phyloP scores from a whole-genome alignment of 2,113 vertebrate species.

The Nothoprocta pentlandii region DNA sequence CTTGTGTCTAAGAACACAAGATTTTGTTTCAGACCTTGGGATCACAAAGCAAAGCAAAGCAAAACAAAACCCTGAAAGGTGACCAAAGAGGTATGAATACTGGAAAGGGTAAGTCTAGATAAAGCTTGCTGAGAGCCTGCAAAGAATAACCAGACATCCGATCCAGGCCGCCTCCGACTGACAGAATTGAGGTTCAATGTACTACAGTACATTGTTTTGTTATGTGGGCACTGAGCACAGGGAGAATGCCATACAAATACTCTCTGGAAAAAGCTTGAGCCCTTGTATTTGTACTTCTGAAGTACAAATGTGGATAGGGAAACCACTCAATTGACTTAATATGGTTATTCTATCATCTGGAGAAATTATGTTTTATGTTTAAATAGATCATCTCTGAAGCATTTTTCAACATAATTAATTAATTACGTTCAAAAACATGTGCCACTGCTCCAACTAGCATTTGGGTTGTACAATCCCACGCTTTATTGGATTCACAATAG shows the following conservation, averaged over 20 bases:
- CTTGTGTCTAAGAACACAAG: not conserved
- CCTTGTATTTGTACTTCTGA: not conserved
- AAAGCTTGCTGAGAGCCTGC: not conserved
- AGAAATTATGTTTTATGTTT: not conserved
- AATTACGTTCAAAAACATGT: not conserved
- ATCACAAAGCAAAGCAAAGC: not conserved
- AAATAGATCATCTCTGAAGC: not conserved
- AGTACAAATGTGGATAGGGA: not conserved
- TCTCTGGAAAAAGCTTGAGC: not conserved
- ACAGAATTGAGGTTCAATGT: not conserved
- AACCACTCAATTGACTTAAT: not conserved
- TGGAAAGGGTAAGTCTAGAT: not conserved
- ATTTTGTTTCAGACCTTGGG: not conserved
- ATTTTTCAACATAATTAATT: not conserved
- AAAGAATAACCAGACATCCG: not conserved
- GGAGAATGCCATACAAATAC: not conserved
- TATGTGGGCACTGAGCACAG: fast-evolving
- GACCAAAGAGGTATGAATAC: not conserved
- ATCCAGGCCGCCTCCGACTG: not conserved
- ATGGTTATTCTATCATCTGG: not conserved
- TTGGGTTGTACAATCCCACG: not conserved
- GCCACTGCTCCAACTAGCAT: not conserved
- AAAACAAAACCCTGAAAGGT: not conserved
- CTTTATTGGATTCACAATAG: not conserved
- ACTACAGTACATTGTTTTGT: not conserved